Percentiles rank a stretch among this genome's conserved stretches.
These are phyloP conservation scores for Tangara arthus DNA, from an alignment of 2,797 vertebrate species.

Conservation along the genomic window DNA sequence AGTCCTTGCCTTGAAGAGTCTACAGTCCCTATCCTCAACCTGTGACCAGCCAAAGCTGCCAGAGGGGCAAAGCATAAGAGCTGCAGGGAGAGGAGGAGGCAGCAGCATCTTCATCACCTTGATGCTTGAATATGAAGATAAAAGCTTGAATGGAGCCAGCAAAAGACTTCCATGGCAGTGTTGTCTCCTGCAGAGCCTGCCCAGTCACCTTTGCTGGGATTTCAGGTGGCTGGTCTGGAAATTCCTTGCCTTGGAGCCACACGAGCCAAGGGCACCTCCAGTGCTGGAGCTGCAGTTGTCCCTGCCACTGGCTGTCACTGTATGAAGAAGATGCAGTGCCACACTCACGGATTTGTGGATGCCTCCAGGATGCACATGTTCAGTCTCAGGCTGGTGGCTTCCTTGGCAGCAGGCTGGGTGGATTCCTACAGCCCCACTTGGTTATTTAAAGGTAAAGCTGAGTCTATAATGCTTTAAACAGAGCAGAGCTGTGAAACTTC, in stretches of 20 bases:
- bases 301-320: not conserved
- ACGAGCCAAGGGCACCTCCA: rapidly evolving
- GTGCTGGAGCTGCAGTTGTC: not conserved
- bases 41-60: not conserved
- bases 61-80: not conserved
- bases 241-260: not conserved
- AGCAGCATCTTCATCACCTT: not conserved
- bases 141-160: not conserved
- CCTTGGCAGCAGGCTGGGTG: not conserved
- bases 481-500: not conserved
- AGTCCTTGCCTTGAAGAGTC: not conserved
- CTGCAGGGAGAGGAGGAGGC: not conserved
- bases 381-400: not conserved
- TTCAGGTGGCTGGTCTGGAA: not conserved
- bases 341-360: not conserved
- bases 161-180: rapidly evolving
- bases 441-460: not conserved
- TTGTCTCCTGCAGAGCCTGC: rapidly evolving
- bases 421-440: not conserved
- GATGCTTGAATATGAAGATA: not conserved
- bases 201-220: rapidly evolving
- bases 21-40: rapidly evolving
- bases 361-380: not conserved
- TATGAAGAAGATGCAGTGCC: not conserved
- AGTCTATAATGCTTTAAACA: not conserved